Evolutionary conservation across 2,888 invertebrate species (phyloP).

Genomic region (Pristionchus maxplancki): DNA sequence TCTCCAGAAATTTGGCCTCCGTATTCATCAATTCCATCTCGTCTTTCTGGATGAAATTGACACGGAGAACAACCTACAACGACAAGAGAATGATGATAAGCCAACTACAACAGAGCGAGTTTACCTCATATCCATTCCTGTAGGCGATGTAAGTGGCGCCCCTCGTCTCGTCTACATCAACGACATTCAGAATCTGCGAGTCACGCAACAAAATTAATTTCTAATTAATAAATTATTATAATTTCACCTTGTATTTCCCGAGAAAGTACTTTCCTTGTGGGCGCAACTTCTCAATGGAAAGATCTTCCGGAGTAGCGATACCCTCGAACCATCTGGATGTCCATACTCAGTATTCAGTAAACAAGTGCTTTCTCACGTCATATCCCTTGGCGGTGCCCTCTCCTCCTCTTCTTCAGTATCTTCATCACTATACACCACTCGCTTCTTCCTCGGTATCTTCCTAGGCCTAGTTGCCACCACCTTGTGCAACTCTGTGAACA

Average conservation of each 20-base stretch:
- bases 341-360: not conserved
- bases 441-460: not conserved
- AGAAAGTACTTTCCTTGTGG: not conserved
- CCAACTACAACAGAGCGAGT: too few relatives aligned
- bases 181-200: not conserved
- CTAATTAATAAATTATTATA: not conserved
- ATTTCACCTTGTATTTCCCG: slow-evolving; percentile 35
- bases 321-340: slow-evolving; percentile 24
- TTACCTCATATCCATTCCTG: not conserved
- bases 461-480: not conserved
- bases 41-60: slow-evolving; percentile 39
- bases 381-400: not conserved
- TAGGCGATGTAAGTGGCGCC: slow-evolving; percentile 33
- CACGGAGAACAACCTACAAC: slow-evolving; percentile 15
- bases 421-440: not conserved
- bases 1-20: slow-evolving; percentile 43
- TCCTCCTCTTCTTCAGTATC: not conserved
- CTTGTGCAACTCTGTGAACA: not conserved
- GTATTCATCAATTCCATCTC: not conserved
- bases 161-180: not conserved
- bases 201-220: not conserved
- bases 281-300: not conserved
- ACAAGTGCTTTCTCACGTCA: not conserved
- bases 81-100: not conserved
- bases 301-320: not conserved